phyloP scores from a whole-genome alignment of 2,113 vertebrate species.

The Varanus salvator region DNA sequence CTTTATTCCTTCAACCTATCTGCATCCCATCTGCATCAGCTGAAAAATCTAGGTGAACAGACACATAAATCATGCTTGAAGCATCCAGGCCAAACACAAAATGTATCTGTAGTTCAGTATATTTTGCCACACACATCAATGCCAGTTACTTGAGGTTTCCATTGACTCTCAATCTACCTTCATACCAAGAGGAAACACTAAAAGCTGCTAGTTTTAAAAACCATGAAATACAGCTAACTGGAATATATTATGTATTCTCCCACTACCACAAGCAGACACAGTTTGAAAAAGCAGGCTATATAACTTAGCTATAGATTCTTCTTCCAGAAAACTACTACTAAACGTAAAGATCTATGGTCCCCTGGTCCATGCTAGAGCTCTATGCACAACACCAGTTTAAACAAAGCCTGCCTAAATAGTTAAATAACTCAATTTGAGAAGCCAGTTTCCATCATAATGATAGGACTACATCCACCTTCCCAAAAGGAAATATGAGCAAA shows the following conservation, averaged over 20 bases:
- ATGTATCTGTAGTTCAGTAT: background rate
- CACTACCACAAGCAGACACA: background rate
- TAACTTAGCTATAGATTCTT: background rate
- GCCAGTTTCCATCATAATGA: background rate
- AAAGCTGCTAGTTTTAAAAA: background rate
- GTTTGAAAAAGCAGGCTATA: background rate
- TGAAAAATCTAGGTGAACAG: background rate
- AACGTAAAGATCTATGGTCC: too few species aligned
- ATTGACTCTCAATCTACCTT: background rate
- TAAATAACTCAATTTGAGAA: background rate
- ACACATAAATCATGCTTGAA: constrained; percentile 6
- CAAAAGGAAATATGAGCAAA: background rate
- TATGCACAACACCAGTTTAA: background rate
- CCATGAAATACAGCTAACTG: too few species aligned
- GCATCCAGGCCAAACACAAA: background rate
- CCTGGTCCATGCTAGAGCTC: background rate
- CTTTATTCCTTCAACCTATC: background rate
- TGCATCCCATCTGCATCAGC: background rate
- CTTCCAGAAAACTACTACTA: background rate
- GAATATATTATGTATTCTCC: background rate
- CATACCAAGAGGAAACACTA: background rate
- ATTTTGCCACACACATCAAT: background rate
- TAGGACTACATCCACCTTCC: background rate
- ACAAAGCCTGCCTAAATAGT: background rate
- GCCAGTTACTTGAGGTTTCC: background rate